Conservation (phyloP, 2,888 invertebrate genomes). For the Netelia virgata region DNA sequence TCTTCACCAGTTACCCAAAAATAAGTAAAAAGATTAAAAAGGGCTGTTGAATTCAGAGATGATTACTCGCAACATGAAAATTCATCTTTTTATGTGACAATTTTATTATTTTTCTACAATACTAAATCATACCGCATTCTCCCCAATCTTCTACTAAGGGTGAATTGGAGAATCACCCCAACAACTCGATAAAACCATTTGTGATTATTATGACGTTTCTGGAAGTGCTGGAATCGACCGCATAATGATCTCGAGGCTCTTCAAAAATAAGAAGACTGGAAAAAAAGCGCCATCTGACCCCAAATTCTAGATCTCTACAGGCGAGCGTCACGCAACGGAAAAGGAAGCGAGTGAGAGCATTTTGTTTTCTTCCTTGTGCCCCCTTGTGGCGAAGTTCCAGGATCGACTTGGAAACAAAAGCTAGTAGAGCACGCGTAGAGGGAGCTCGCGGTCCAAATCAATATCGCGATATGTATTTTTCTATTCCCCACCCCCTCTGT, state of each 20-base stretch:
- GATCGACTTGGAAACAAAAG: constrained; percentile 39
- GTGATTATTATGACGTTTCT: constrained; percentile 20
- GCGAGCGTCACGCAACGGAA: constrained; percentile 46
- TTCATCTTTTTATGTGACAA: too few species aligned
- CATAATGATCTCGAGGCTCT: constrained; percentile 27
- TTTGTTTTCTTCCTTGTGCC: not conserved
- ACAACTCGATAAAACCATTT: constrained; percentile 11
- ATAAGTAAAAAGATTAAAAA: too few species aligned
- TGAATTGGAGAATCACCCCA: too few species aligned
- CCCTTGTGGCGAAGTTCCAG: constrained; percentile 55
- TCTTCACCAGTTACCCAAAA: too few species aligned
- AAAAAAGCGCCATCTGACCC: not conserved
- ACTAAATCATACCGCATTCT: too few species aligned
- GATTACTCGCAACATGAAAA: too few species aligned
- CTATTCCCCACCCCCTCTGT: constrained; percentile 17
- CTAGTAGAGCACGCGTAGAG: constrained; percentile 36
- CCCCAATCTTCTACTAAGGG: too few species aligned
- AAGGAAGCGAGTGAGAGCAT: constrained; percentile 14
- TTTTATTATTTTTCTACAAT: too few species aligned
- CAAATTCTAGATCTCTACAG: not conserved
- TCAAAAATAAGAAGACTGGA: not conserved
- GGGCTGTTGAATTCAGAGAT: too few species aligned
- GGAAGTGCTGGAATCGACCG: constrained; percentile 52
- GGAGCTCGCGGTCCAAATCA: constrained; percentile 29
- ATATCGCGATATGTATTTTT: constrained; percentile 41